Conservation (phyloP, 2,888 invertebrate species). For the Mesorhabditis sp. region DNA sequence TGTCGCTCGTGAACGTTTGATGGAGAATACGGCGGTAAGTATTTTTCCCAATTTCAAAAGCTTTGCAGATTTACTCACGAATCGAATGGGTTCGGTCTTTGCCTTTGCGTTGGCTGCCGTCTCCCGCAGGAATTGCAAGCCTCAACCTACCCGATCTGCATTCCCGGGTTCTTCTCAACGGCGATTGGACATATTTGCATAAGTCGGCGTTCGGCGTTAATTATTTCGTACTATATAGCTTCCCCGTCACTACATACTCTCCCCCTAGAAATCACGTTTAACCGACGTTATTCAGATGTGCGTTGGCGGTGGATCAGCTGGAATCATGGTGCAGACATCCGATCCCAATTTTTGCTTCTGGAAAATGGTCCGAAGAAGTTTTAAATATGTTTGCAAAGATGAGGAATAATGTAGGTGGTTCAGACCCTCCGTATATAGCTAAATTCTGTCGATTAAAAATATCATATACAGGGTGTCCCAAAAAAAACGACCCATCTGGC, state of each 20-base stretch:
- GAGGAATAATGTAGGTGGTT: conserved; percentile 9
- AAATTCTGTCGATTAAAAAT: conserved; percentile 6
- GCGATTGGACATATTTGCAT: conserved; percentile 36
- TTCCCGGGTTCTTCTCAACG: conserved; percentile 28
- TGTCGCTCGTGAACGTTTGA: conserved; percentile 36
- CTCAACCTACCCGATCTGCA: conserved; percentile 4
- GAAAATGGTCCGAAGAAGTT: conserved; percentile 39
- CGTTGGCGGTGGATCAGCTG: background rate
- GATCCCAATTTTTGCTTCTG: conserved; percentile 24
- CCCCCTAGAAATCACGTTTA: no score
- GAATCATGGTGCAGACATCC: conserved; percentile 4
- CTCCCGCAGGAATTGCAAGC: background rate
- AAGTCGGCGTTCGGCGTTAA: conserved; percentile 30
- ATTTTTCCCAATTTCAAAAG: conserved; percentile 6
- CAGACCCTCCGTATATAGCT: no score
- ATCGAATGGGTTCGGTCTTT: conserved; percentile 37
- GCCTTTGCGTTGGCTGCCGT: conserved; percentile 37
- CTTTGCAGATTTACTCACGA: conserved; percentile 29
- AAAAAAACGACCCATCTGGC: no score
- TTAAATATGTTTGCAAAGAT: conserved; percentile 32
- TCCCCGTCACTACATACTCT: no score
- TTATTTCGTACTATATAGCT: conserved; percentile 3
- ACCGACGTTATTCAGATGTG: background rate
- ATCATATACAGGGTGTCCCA: background rate
- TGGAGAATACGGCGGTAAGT: conserved; percentile 8